Conservation (phyloP, 1,140 invertebrate genomes). For the Drosophila virilis region DNA sequence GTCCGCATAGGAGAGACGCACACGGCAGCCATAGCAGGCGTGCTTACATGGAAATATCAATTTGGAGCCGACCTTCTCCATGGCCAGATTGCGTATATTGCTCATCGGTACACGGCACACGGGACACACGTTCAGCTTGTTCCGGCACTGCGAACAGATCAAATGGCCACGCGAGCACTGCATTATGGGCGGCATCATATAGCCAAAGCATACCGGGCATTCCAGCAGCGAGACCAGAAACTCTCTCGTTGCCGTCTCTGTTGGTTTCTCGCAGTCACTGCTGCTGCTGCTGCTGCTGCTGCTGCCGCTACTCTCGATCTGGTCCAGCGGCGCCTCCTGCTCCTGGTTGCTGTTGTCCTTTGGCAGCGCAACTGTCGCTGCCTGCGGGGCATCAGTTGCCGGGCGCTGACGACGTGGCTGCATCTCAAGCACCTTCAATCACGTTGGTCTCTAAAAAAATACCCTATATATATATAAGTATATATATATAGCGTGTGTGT, state of each 20-base stretch:
- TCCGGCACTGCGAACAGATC: conserved; percentile 96
- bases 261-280: conserved; percentile 29
- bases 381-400: conserved; percentile 12
- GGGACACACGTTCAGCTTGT: conserved; percentile 97
- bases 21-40: conserved; percentile 95
- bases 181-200: conserved; percentile 97
- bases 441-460: conserved; percentile 5
- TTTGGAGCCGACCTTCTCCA: conserved; percentile 99
- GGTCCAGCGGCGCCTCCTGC: neutral
- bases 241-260: conserved; percentile 82
- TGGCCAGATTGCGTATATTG: conserved; percentile 98
- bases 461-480: neutral
- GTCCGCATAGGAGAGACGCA: conserved; percentile 95
- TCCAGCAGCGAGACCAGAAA: conserved; percentile 98
- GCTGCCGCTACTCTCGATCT: conserved; percentile 13
- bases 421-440: conserved; percentile 14
- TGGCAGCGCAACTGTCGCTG: conserved; percentile 21
- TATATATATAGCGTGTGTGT: neutral
- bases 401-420: conserved; percentile 47
- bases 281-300: conserved; percentile 1
- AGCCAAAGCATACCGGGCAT: conserved; percentile 99
- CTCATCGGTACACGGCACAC: conserved; percentile 98
- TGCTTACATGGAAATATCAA: conserved; percentile 99
- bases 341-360: conserved; percentile 14
- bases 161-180: conserved; percentile 95